Conservation (phyloP, 2,113 vertebrate genomes). For the Nanorana parkeri region DNA sequence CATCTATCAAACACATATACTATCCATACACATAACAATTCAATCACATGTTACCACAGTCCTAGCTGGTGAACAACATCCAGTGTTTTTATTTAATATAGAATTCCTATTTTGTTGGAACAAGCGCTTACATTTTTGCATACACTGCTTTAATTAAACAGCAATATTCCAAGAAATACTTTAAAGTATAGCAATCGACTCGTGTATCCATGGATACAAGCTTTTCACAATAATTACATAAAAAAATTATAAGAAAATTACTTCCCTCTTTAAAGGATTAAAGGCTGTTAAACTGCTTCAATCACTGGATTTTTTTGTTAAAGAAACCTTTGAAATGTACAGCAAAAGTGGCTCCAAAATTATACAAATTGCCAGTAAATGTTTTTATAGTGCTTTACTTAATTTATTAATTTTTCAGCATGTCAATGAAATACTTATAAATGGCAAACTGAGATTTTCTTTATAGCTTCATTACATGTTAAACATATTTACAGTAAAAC, state of each 20-base stretch:
- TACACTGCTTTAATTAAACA: constrained; percentile 9
- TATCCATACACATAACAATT: too few species aligned
- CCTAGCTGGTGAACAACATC: too few species aligned
- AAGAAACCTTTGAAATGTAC: constrained; percentile 63
- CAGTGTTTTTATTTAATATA: background rate
- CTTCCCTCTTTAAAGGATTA: constrained; percentile 77
- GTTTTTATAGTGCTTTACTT: constrained; percentile 25
- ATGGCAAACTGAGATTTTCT: background rate
- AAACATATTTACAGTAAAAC: background rate
- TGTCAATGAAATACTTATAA: background rate
- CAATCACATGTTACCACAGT: too few species aligned
- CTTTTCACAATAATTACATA: constrained; percentile 76
- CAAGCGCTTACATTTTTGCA: background rate
- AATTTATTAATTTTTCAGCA: constrained; percentile 10
- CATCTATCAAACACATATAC: too few species aligned
- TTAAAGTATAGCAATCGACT: constrained; percentile 64
- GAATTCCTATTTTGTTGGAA: constrained; percentile 12
- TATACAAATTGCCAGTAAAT: constrained; percentile 48
- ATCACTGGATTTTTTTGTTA: constrained; percentile 71
- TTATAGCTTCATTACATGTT: background rate
- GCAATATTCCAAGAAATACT: constrained; percentile 26
- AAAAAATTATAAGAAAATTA: constrained; percentile 73
- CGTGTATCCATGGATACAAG: constrained; percentile 72
- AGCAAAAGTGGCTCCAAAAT: constrained; percentile 68
- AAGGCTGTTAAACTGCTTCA: constrained; percentile 69